phyloP scores from a whole-genome alignment of 2,797 vertebrate genomes.

The Limnodromus scolopaceus region DNA sequence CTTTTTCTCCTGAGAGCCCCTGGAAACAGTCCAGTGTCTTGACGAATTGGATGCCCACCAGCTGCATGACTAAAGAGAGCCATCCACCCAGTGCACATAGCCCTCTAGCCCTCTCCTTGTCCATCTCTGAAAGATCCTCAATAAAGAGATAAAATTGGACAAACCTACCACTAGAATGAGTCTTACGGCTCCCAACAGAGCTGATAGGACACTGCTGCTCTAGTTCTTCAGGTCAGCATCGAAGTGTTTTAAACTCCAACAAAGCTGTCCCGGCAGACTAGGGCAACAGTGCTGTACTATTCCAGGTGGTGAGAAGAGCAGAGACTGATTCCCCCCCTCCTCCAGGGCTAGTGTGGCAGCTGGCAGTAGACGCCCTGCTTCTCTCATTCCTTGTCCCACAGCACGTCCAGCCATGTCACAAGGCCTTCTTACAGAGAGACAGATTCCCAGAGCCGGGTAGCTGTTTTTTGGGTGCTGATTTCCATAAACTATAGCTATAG shows the following conservation, averaged over 20 bases:
- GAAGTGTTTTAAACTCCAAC: not conserved
- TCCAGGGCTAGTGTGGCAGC: not conserved
- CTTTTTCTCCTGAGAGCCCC: not conserved
- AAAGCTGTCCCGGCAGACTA: not conserved
- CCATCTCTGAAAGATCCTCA: not conserved
- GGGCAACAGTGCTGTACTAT: not conserved
- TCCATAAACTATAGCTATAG: not conserved
- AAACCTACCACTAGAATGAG: not conserved
- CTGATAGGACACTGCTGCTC: not conserved
- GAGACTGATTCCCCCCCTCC: not conserved
- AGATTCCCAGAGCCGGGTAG: not conserved
- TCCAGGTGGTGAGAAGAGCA: not conserved
- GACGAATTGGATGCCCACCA: not conserved
- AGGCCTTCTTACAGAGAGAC: not conserved
- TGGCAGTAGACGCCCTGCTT: not conserved
- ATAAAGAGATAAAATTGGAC: not conserved
- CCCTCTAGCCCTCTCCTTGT: not conserved
- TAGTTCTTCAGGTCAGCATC: not conserved
- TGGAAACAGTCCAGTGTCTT: not conserved
- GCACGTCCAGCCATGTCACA: not conserved
- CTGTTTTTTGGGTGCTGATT: not conserved
- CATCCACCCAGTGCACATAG: not conserved
- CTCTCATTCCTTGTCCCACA: not conserved
- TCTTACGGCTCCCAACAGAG: not conserved
- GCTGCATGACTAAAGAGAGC: not conserved